Evolutionary conservation across 2,888 invertebrate genomes (phyloP), one percentile per base, ranked within the genome.

Genomic region (Syritta pipiens): DNA sequence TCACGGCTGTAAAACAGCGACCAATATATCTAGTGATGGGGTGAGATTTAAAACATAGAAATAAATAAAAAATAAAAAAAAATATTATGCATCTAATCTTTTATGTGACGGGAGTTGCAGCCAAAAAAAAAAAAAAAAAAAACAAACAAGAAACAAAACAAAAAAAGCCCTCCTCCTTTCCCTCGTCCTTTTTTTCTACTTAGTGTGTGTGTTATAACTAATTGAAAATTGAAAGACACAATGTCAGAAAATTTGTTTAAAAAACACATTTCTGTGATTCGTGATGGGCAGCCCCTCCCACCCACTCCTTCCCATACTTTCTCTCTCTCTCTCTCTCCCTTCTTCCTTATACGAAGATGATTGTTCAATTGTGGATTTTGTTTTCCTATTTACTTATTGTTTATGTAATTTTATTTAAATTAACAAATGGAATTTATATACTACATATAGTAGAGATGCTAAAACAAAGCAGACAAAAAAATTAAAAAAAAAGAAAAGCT

Each of bases 221-320:
- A 67, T 59, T 9, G 14, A 35, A 26, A 40, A 51, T 57, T 35
- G 20, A 49, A 55, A 14, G n/a, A n/a, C n/a, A 48, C 63, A 63
- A 59, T 69, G 71, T 67, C 77, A 71, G 72, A 65, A 60, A 65
- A 40, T 48, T n/a, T 65, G 76, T 71, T 65, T 49, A 71, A 62
- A 63, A n/a, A n/a, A n/a, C n/a, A 77, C 65, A 69, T 77, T 71
- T 65, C 77, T 77, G 77, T 77, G 71, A 77, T 77, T 65, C 69
- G 76, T 77, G 65, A 67, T 55, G 77, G 77, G 65, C 72, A 77
- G 72, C 62, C 37, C 40, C 48, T 17, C 37, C 35, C n/a, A n/a
- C 26, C 40, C 48, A 28, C 28, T 63, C 40, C 46, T 44, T 17
- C 1, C 37, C 37, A n/a, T n/a, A n/a, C n/a, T n/a, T n/a, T n/a